These are phyloP conservation scores for Beroe ovata DNA, from an alignment of 37 sponge, comb jelly and placozoan genomes.

Conservation along the genomic window DNA sequence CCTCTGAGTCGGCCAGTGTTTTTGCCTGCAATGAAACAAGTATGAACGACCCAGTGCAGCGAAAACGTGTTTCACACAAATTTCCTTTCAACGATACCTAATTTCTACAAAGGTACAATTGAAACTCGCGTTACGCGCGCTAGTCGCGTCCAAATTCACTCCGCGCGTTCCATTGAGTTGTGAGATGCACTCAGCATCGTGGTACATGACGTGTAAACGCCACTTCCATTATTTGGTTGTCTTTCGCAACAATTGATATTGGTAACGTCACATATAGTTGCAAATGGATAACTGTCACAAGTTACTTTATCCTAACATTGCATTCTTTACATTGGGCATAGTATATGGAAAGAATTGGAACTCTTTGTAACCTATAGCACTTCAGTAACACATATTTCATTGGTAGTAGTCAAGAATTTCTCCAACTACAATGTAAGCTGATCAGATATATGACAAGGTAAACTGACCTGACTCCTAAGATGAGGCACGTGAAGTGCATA, in stretches of 20 bases:
- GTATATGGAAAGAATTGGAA: too few species aligned
- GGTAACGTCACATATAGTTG: too few species aligned
- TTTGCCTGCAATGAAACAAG: conserved; percentile 66
- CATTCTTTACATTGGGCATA: too few species aligned
- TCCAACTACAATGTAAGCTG: too few species aligned
- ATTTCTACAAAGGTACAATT: not conserved
- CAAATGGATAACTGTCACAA: too few species aligned
- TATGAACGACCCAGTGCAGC: too few species aligned
- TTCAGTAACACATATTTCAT: too few species aligned
- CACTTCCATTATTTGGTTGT: too few species aligned
- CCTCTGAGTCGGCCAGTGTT: conserved; percentile 30
- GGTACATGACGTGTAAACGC: not conserved
- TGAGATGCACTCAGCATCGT: not conserved
- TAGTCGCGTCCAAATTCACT: not conserved
- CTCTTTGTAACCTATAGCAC: too few species aligned
- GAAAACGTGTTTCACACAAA: not conserved
- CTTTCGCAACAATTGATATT: too few species aligned
- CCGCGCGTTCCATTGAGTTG: not conserved
- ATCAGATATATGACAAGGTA: not conserved
- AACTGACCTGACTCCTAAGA: conserved; percentile 13
- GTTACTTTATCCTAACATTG: too few species aligned
- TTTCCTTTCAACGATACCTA: not conserved
- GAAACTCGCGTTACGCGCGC: not conserved
- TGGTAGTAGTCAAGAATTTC: too few species aligned
- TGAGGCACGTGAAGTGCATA: conserved; percentile 31